Evolutionary conservation across 2,113 vertebrate genomes (phyloP).

Genomic region (Phoxinus phoxinus): DNA sequence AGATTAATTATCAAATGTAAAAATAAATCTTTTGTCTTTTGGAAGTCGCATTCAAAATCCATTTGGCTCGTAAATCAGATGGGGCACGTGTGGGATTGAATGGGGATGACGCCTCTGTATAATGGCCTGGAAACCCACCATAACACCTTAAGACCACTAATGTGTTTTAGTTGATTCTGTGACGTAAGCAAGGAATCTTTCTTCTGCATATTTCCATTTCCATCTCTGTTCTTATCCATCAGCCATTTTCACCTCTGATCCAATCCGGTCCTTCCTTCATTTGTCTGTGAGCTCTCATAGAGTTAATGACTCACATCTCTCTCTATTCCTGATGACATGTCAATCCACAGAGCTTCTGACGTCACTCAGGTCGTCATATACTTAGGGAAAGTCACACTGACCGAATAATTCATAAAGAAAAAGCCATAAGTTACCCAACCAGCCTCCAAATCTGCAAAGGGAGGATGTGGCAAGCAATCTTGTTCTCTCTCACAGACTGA

Average conservation of each 20-base stretch:
- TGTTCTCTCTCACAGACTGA: background rate
- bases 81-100: no score
- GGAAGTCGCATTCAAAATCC: no score
- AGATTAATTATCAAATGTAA: background rate
- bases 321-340: background rate
- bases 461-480: background rate
- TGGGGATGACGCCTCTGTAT: no score
- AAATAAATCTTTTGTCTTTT: no score
- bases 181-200: background rate
- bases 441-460: background rate
- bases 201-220: background rate
- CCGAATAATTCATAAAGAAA: constrained; percentile 10
- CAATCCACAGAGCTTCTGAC: constrained; percentile 10
- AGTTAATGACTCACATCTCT: constrained; percentile 21
- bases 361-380: background rate
- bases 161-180: background rate
- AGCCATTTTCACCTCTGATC: background rate
- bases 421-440: constrained; percentile 24
- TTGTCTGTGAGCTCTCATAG: background rate
- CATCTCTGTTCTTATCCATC: background rate
- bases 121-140: no score
- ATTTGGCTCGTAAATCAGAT: no score
- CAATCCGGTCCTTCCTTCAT: background rate
- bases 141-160: background rate
- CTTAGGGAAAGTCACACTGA: constrained; percentile 22